Evolutionary conservation across 2,797 vertebrate species (phyloP), one percentile per base, ranked within the genome.

Genomic region (Gallirallus australis): DNA sequence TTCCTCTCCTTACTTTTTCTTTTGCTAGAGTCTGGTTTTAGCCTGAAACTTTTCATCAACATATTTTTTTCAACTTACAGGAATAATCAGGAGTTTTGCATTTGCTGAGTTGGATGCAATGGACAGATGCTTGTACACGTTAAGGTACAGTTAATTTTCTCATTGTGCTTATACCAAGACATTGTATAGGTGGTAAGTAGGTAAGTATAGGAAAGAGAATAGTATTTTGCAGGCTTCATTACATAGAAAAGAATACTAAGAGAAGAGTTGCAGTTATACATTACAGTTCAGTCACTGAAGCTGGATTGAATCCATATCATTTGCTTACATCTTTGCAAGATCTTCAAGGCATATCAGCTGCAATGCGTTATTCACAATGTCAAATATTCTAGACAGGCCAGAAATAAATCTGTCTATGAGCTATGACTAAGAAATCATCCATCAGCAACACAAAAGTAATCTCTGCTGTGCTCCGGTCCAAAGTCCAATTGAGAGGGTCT

Each of bases 401-500:
- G 86, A 92, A 96, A 94, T 94, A 94, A 96, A 95, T 96, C 89
- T 86, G 70, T 72, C 94, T 77, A 64, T 77, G 81, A 93, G 90
- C 64, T 82, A 92, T 82, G 88, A 94, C 86, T 90, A 82, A 96
- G 86, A 90, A 95, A 77, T 80, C 92, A 86, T 92, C 89, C 93
- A 94, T 94, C 92, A 92, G 68, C 59, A 82, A 73, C 68, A 93
- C 68, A 80, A 80, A 93, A 96, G 93, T 89, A 77, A 89, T 85
- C 39, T 94, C 81, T 93, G 52, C 56, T 53, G 9, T 53, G 75
- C 75, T 89, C 77, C 79, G 59, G 68, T 75, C 86, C 73, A 50
- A 90, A 91, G 82, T 82, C 78, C 89, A 80, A 2, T 2, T 70
- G 81, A 94, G 86, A 91, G 21, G 70, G 68, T 82, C 92, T 82